Percentiles rank a stretch among this genome's conserved stretches.
Conservation (phyloP, 2,113 vertebrate species). For the Nerophis ophidion region DNA sequence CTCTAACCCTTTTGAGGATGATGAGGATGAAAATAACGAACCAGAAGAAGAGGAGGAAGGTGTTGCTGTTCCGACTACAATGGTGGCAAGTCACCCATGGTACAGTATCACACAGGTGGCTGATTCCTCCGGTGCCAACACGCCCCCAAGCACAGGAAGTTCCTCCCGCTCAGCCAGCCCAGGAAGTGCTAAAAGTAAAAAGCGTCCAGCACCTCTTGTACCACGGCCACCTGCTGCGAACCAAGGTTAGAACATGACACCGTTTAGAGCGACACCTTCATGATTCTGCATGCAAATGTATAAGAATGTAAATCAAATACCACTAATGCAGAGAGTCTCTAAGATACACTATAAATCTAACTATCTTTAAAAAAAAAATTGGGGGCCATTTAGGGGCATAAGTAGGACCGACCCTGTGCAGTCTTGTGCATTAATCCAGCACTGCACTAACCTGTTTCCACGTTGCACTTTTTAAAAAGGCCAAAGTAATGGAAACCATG, state of each 20-base stretch:
- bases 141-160: slow-evolving; percentile 35
- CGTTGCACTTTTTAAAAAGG: no score
- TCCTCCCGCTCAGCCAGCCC: slow-evolving; percentile 71
- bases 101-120: slow-evolving; percentile 78
- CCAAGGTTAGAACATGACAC: slow-evolving; percentile 41
- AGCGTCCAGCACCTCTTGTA: slow-evolving; percentile 79
- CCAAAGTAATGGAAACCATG: no score
- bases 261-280: no score
- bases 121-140: slow-evolving; percentile 33
- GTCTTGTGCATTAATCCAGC: no score
- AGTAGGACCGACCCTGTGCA: no score
- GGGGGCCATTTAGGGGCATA: no score
- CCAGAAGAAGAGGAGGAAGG: slow-evolving; percentile 33
- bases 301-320: no score
- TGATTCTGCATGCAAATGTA: no score
- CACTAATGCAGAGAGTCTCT: no score
- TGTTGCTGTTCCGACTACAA: slow-evolving; percentile 23
- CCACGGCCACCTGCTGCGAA: slow-evolving; percentile 59
- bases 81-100: slow-evolving; percentile 82
- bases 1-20: slow-evolving; percentile 89
- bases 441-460: no score
- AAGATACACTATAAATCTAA: no score
- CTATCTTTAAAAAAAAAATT: no score
- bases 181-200: slow-evolving; percentile 77
- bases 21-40: slow-evolving; percentile 60